Evolutionary conservation across 2,888 invertebrate species (phyloP), one percentile per base, ranked within the genome.

Genomic region (Zaprionus lineosus): DNA sequence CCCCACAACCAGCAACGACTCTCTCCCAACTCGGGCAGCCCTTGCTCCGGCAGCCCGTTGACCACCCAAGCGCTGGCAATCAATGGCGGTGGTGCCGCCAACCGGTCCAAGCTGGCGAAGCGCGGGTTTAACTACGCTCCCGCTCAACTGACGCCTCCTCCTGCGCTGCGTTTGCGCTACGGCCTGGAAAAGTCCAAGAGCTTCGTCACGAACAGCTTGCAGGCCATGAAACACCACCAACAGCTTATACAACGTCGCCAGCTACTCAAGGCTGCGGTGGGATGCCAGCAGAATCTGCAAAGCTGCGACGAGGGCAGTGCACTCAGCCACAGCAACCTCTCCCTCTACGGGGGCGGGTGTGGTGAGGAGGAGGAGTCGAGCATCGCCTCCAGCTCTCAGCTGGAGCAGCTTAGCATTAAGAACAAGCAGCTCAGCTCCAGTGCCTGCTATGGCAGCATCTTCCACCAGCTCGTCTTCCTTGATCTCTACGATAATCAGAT

Each of bases 401-500:
- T 63, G 43, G 76, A 81, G 14, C 69, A 71, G n/a, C 59, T 90
- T 9, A 85, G 84, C 44, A 88, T 90, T 3, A 89, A 88, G 58
- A 90, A 90, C 46, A 88, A 88, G 24, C 90, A 90, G 41, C 43
- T 89, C 0, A 66, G 66, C 3, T 56, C 89, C 1, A 66, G 74
- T 7, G 82, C 84, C 15, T 79, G 71, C 19, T 90, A 90, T 43
- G 90, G 89, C 8, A 67, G 46, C 31, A 87, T 88, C 37, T 90
- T 90, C 51, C 81, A 88, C 51, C 94, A 95, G 89, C 91, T 98
- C 56, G 97, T 98, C 11, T 98, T 98, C 89, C 92, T 98, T 56
- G 98, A 98, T 90, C 92, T 98, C 53, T 98, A 98, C 88, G 97
- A 98, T 90, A 98, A 98, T 91, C 97, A 97, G 90, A 93, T 98